Evolutionary conservation across 2,888 invertebrate species (phyloP), one percentile per base, ranked within the genome.

Genomic region (Coelogynopora nodosa): DNA sequence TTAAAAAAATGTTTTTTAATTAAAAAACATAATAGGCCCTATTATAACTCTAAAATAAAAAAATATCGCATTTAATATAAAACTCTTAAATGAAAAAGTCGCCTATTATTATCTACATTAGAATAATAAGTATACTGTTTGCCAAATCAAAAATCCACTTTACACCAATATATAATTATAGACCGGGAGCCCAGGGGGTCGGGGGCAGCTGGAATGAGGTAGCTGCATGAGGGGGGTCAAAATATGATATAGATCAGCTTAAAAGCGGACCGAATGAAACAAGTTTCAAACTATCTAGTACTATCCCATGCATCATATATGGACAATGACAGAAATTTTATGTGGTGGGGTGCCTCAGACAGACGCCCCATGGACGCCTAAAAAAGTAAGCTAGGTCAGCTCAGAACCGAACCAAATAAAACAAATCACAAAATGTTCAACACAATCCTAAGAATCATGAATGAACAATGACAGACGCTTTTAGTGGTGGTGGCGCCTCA

Each of bases 391-490:
- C 74, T 74, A 74, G 74, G 74, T 74, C 74, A 74, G 23, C 74
- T 74, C 74, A 74, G 74, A 74, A 74, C 74, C 74, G 74, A 74
- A 74, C 74, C 74, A 23, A 74, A 74, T 74, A 74, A 74, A 74
- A 74, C 74, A 74, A 74, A 26, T 74, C 74, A 74, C 5, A 74
- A 74, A 26, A 74, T 74, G 74, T 74, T 74, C 74, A 74, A 26
- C 74, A 74, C 74, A 74, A 74, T 74, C 74, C 18, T 26, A 74
- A 26, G 74, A 74, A 74, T 74, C 74, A 74, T 74, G 27, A 74
- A 74, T 74, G 74, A 74, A 74, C 74, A 74, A 74, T 74, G 74
- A 74, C 74, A 74, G 74, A 74, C 74, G 74, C 74, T 74, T 74
- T 74, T 74, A 74, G 74, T 74, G 74, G 74, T 74, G 74, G 74